These are phyloP conservation scores for Apteryx mantelli DNA, from an alignment of 2,113 vertebrate species.

Conservation along the genomic window DNA sequence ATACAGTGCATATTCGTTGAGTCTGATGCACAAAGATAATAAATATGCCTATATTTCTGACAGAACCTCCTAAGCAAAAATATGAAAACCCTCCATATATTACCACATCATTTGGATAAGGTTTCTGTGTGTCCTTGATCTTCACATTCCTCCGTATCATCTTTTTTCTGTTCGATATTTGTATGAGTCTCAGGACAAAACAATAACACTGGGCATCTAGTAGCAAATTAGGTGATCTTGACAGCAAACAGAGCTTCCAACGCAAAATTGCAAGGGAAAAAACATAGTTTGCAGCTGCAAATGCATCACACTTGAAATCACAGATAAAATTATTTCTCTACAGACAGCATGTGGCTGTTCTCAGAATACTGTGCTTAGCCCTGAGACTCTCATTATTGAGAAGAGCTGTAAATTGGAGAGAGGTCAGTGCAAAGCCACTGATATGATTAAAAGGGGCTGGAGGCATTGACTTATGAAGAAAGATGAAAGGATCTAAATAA, in stretches of 20 bases:
- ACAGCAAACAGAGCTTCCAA: background rate
- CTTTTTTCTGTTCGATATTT: background rate
- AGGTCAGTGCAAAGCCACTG: slow-evolving; percentile 47
- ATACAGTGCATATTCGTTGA: background rate
- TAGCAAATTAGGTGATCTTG: background rate
- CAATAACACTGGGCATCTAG: background rate
- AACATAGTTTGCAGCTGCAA: slow-evolving; percentile 16
- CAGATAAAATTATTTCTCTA: slow-evolving; percentile 12
- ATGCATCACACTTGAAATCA: slow-evolving; percentile 36
- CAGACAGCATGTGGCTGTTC: background rate
- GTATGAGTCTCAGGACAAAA: background rate
- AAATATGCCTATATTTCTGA: background rate
- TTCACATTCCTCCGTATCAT: background rate
- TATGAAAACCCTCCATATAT: background rate
- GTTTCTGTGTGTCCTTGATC: background rate
- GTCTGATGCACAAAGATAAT: background rate
- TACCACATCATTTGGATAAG: background rate
- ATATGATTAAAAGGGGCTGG: slow-evolving; percentile 61
- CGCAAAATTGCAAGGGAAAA: background rate
- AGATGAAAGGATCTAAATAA: slow-evolving; percentile 60
- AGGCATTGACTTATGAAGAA: slow-evolving; percentile 46
- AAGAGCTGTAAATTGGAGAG: slow-evolving; percentile 51
- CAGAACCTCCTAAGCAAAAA: background rate
- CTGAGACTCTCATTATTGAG: slow-evolving; percentile 50
- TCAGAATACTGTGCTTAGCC: slow-evolving; percentile 48